phyloP scores from a whole-genome alignment of 2,888 invertebrate genomes.

The Heliconius aoede region DNA sequence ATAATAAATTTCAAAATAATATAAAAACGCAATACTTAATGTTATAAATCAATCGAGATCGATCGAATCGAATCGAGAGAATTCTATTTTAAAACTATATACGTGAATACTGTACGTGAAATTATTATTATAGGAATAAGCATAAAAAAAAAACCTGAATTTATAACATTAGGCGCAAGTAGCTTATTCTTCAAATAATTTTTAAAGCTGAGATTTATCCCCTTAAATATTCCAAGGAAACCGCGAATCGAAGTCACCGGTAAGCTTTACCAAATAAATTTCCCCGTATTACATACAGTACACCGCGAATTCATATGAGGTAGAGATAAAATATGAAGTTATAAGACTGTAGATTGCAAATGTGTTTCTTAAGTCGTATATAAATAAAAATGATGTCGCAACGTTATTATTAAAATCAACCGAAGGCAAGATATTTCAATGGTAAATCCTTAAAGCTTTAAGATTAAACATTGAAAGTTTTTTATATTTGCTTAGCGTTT shows the following conservation, averaged over 20 bases:
- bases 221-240: conserved; percentile 32
- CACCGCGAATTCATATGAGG: conserved; percentile 44
- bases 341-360: conserved; percentile 50
- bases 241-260: conserved; percentile 36
- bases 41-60: background rate
- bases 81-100: background rate
- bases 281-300: conserved; percentile 6
- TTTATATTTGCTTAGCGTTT: conserved; percentile 81
- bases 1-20: background rate
- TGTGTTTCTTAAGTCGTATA: conserved; percentile 56
- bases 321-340: conserved; percentile 44
- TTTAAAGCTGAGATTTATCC: conserved; percentile 24
- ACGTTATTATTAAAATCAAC: conserved; percentile 77
- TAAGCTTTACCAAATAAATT: conserved; percentile 40
- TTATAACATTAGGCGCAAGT: background rate
- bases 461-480: conserved; percentile 82
- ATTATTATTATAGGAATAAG: background rate
- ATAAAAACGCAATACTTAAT: background rate
- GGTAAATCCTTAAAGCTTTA: conserved; percentile 77
- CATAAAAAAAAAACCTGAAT: background rate
- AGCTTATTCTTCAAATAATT: conserved; percentile 7
- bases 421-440: conserved; percentile 74
- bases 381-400: conserved; percentile 65
- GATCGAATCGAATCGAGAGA: too few species aligned
- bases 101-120: background rate